Evolutionary conservation across 2,888 invertebrate species (phyloP).

Genomic region (Rhodophaea formosa): DNA sequence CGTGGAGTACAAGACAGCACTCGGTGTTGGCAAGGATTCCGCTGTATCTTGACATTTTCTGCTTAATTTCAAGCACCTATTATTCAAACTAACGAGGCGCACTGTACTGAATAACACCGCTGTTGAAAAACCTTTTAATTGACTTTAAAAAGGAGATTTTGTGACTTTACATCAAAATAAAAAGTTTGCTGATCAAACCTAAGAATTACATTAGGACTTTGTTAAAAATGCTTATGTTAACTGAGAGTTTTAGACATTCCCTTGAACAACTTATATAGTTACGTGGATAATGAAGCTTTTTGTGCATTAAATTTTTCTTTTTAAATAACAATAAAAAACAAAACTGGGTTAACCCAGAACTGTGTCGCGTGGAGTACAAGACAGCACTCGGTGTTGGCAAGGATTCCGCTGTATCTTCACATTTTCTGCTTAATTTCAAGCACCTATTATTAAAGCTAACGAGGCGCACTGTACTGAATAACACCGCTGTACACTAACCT

Average conservation of each 20-base stretch:
- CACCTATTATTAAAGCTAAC: conserved; percentile 72
- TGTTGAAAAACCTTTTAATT: too few relatives aligned
- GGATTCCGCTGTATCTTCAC: conserved; percentile 74
- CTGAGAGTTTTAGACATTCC: too few relatives aligned
- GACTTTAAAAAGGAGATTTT: background rate
- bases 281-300: too few relatives aligned
- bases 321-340: background rate
- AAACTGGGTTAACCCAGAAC: conserved; percentile 4
- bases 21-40: conserved; percentile 69
- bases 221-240: too few relatives aligned
- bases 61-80: conserved; percentile 67
- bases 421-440: conserved; percentile 66
- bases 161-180: too few relatives aligned
- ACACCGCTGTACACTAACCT: too few relatives aligned
- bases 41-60: conserved; percentile 75
- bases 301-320: too few relatives aligned
- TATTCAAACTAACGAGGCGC: conserved; percentile 69
- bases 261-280: too few relatives aligned
- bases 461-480: conserved; percentile 34
- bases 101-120: conserved; percentile 13
- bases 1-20: conserved; percentile 25
- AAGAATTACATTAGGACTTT: too few relatives aligned
- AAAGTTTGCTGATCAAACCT: too few relatives aligned
- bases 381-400: conserved; percentile 61
- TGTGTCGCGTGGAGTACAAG: background rate